Evolutionary conservation across 2,888 invertebrate species (phyloP).

Genomic region (Molanna angustata): DNA sequence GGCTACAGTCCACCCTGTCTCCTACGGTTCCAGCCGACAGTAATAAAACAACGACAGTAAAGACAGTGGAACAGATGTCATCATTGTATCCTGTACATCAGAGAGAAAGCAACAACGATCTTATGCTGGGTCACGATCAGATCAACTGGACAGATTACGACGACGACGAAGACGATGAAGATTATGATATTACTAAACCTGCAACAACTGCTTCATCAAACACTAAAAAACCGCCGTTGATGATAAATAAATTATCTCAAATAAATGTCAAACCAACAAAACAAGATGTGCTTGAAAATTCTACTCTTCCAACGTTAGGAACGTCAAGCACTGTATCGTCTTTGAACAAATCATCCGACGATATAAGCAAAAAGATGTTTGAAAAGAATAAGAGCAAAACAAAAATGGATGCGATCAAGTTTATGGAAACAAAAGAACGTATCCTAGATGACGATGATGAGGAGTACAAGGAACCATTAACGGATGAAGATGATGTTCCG

Average conservation of each 20-base stretch:
- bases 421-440: slow-evolving; percentile 48
- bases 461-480: slow-evolving; percentile 49
- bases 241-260: slow-evolving; percentile 41
- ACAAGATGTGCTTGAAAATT: slow-evolving; percentile 31
- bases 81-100: slow-evolving; percentile 21
- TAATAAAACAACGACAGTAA: slow-evolving; percentile 11
- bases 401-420: slow-evolving; percentile 39
- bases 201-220: slow-evolving; percentile 5
- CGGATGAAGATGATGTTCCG: slow-evolving; percentile 51
- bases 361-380: slow-evolving; percentile 1
- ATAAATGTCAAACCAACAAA: slow-evolving; percentile 24
- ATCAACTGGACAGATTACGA: slow-evolving; percentile 27
- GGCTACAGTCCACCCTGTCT: slow-evolving; percentile 18
- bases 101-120: slow-evolving; percentile 30
- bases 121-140: slow-evolving; percentile 30
- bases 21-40: slow-evolving; percentile 8
- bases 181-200: slow-evolving; percentile 27
- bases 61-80: slow-evolving; percentile 15
- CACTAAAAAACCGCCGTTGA: slow-evolving; percentile 35
- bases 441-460: slow-evolving; percentile 47
- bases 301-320: slow-evolving; percentile 32
- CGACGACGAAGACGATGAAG: slow-evolving; percentile 25
- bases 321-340: slow-evolving; percentile 38
- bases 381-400: slow-evolving; percentile 41
- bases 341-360: slow-evolving; percentile 37